Evolutionary conservation across 2,797 vertebrate genomes (phyloP).

Genomic region (Melanotaenia nigrans): DNA sequence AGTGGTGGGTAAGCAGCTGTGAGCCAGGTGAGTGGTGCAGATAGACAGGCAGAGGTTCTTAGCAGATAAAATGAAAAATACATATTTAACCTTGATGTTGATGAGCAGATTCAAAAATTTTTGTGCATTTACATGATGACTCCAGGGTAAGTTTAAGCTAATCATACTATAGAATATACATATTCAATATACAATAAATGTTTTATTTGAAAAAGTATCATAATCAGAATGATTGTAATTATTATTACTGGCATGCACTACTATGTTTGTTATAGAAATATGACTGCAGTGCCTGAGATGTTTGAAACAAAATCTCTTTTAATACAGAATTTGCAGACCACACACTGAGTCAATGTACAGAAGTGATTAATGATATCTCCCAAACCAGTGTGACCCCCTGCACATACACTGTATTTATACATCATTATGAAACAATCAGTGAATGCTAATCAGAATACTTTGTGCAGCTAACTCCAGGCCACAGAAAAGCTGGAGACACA

Average conservation of each 20-base stretch:
- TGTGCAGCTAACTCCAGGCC: neutral
- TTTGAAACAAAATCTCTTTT: neutral
- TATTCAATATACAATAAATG: neutral
- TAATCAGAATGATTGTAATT: neutral
- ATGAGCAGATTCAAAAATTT: neutral
- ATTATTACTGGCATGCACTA: neutral
- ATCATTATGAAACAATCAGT: slow-evolving; percentile 11
- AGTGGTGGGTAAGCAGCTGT: neutral
- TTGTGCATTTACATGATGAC: neutral
- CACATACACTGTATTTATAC: slow-evolving; percentile 22
- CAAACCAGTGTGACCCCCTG: slow-evolving; percentile 16
- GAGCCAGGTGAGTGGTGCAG: neutral
- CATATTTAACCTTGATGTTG: neutral
- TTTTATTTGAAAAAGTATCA: neutral
- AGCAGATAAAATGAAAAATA: neutral
- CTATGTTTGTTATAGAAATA: neutral
- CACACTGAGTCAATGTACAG: slow-evolving; percentile 6
- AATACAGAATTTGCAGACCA: slow-evolving; percentile 5
- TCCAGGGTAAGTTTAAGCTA: neutral
- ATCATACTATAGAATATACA: neutral
- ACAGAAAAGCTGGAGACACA: slow-evolving; percentile 11
- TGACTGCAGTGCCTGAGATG: neutral
- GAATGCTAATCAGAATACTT: slow-evolving; percentile 25
- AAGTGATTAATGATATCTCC: slow-evolving; percentile 17
- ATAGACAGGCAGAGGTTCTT: neutral